These are phyloP conservation scores for Nyctibius bracteatus DNA, from an alignment of 2,113 vertebrate species.

Conservation along the genomic window DNA sequence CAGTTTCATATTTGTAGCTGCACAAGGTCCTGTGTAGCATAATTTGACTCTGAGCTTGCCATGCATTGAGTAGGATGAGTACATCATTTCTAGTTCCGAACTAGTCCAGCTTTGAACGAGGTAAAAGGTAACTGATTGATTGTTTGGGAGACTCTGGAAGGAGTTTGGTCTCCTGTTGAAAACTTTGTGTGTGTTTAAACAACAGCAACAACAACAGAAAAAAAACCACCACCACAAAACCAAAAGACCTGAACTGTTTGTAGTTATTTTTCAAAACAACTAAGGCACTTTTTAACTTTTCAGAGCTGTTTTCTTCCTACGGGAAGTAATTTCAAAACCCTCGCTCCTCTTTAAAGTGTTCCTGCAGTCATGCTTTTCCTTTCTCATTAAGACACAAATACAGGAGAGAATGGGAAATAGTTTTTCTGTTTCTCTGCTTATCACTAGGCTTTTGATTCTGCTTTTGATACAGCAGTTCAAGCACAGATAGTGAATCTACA, in stretches of 20 bases:
- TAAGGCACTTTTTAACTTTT: neutral
- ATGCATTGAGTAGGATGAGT: neutral
- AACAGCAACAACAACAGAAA: too few species aligned
- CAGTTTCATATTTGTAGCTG: neutral
- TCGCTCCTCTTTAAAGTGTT: neutral
- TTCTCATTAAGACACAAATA: neutral
- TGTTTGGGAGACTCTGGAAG: neutral
- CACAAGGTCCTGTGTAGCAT: neutral
- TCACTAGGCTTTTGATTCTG: neutral
- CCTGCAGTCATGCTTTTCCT: neutral
- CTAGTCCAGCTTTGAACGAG: neutral
- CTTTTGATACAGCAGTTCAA: neutral
- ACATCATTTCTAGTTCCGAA: neutral
- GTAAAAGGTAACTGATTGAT: neutral
- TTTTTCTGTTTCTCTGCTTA: neutral
- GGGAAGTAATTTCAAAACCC: neutral
- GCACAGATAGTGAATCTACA: neutral
- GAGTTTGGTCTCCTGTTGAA: neutral
- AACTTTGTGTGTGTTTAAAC: neutral
- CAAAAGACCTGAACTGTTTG: too few species aligned
- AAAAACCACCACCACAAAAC: neutral
- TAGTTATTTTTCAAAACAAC: neutral
- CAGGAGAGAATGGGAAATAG: neutral
- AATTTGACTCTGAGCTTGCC: neutral
- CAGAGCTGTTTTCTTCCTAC: neutral